phyloP scores from a whole-genome alignment of 64 coral and sea anemone genomes.

The Catalaphyllia jardinei region DNA sequence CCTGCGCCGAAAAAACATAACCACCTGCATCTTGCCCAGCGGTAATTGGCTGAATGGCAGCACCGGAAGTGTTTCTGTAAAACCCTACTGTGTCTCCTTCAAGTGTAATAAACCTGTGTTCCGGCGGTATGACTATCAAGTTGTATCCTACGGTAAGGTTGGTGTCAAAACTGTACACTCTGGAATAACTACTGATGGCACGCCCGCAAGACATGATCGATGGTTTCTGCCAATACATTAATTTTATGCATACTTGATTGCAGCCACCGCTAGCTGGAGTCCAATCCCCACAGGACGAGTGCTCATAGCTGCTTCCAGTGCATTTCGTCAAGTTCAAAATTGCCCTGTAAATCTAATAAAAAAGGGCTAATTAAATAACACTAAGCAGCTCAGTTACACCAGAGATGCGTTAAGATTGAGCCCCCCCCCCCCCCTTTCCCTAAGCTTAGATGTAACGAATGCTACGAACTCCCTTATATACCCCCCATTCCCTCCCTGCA shows the following conservation, averaged over 20 bases:
- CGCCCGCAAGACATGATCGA: slow-evolving; percentile 13
- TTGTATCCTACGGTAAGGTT: slow-evolving; percentile 43
- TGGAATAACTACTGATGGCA: not conserved
- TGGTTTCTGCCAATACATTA: not conserved
- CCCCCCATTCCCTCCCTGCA: too few species aligned
- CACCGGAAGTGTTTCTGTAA: not conserved
- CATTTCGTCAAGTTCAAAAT: not conserved
- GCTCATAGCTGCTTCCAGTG: not conserved
- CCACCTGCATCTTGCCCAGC: not conserved
- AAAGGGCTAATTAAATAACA: not conserved
- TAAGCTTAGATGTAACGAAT: too few species aligned
- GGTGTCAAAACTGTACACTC: slow-evolving; percentile 18
- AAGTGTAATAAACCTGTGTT: not conserved
- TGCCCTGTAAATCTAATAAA: slow-evolving; percentile 17
- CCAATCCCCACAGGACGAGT: not conserved
- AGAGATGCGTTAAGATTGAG: too few species aligned
- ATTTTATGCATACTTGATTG: not conserved
- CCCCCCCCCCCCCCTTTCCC: too few species aligned
- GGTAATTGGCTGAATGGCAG: slow-evolving; percentile 1
- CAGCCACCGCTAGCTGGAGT: not conserved
- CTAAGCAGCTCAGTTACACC: too few species aligned
- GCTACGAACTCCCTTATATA: too few species aligned
- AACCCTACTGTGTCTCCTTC: slow-evolving; percentile 45
- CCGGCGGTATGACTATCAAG: slow-evolving; percentile 34
- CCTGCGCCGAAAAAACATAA: not conserved